phyloP scores from a whole-genome alignment of 2,113 vertebrate species.

The Spea bombifrons region DNA sequence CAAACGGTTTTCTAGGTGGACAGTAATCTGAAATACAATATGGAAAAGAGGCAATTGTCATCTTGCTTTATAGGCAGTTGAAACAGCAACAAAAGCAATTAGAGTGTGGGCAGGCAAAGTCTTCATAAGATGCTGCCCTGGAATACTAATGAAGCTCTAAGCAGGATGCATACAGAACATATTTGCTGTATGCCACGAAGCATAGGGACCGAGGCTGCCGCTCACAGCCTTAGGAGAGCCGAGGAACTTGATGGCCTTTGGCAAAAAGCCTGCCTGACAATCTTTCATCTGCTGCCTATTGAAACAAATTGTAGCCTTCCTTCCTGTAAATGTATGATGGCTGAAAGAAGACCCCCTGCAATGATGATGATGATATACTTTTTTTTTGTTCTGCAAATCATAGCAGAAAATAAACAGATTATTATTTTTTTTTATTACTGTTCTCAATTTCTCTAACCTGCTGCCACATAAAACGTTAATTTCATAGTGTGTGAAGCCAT shows the following conservation, averaged over 20 bases:
- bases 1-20: slow-evolving; percentile 52
- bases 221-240: slow-evolving; percentile 31
- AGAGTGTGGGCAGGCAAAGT: slow-evolving; percentile 52
- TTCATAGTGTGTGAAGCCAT: not conserved
- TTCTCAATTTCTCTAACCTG: slow-evolving; percentile 1
- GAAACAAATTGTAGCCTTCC: slow-evolving; percentile 39
- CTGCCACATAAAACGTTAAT: not conserved
- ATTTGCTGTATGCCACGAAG: slow-evolving; percentile 45
- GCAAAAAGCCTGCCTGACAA: slow-evolving; percentile 43
- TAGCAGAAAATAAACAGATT: slow-evolving; percentile 13
- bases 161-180: slow-evolving; percentile 43
- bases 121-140: slow-evolving; percentile 49
- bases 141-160: slow-evolving; percentile 57
- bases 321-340: slow-evolving; percentile 23
- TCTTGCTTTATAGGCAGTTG: slow-evolving; percentile 52
- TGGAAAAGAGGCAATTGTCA: slow-evolving; percentile 50
- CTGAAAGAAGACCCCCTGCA: slow-evolving; percentile 6
- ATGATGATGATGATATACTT: slow-evolving; percentile 3
- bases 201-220: slow-evolving; percentile 40
- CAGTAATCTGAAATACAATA: slow-evolving; percentile 52
- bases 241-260: slow-evolving; percentile 28
- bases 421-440: slow-evolving; percentile 3
- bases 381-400: slow-evolving; percentile 18
- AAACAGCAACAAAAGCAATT: slow-evolving; percentile 56
- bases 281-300: slow-evolving; percentile 35